phyloP scores from a whole-genome alignment of 2,113 vertebrate genomes.

The Microtus ochrogaster region DNA sequence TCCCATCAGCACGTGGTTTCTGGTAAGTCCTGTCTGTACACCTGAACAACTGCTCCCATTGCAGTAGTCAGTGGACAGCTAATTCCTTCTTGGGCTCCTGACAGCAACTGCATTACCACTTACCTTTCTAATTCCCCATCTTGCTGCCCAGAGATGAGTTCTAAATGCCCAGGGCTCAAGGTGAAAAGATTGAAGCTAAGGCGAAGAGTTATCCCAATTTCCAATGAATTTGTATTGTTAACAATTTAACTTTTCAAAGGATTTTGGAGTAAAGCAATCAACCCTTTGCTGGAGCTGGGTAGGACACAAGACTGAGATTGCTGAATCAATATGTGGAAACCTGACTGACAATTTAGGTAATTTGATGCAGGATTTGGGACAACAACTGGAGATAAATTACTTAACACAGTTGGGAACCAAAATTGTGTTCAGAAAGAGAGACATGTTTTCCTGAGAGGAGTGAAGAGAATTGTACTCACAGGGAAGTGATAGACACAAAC shows the following conservation, averaged over 20 bases:
- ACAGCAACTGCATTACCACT: constrained; percentile 57
- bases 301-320: constrained; percentile 2
- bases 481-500: constrained; percentile 36
- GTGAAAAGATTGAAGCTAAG: constrained; percentile 69
- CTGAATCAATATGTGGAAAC: constrained; percentile 78
- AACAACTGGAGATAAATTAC: constrained; percentile 77
- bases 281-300: constrained; percentile 53
- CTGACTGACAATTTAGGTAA: constrained; percentile 75
- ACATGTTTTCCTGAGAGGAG: constrained; percentile 71
- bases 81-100: constrained; percentile 36
- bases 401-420: constrained; percentile 76
- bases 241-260: constrained; percentile 75
- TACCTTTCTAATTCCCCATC: constrained; percentile 54
- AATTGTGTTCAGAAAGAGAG: constrained; percentile 76
- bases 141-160: constrained; percentile 61
- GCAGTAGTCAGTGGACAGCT: constrained; percentile 25
- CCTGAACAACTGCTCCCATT: not conserved
- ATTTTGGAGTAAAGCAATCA: constrained; percentile 73
- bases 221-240: constrained; percentile 79
- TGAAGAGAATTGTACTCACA: constrained; percentile 78
- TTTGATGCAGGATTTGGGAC: constrained; percentile 76
- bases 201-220: constrained; percentile 71
- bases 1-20: constrained; percentile 31
- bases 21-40: not conserved
- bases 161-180: constrained; percentile 70